Base-by-base conservation (phyloP, 2,113 vertebrate species). In the Apteryx mantelli region DNA sequence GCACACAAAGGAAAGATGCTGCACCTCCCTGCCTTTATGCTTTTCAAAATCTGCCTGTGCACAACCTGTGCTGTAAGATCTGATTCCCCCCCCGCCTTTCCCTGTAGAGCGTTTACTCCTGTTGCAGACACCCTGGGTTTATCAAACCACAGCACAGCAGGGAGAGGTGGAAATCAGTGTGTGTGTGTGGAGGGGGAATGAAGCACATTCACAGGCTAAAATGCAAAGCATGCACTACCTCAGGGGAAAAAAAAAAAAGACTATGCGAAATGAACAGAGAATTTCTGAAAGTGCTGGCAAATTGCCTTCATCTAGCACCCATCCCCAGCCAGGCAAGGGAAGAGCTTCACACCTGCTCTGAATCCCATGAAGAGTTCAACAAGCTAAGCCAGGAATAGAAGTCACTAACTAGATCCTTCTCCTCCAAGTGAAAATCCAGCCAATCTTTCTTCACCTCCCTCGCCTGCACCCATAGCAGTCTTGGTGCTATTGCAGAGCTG, bases 381-480 rank as follows among this genome's bases (percentile, higher is more conserved):
- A 86, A 93, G 73, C 75, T 61, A 73, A 94, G 85, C 84, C 91
- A 95, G 79, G 93, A 97, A 96, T 94, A 97, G 93, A 94, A 95
- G 68, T 61, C 88, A 86, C 91, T 91, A 74, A 94, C 71, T 53
- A 78, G 82, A 95, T 96, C 82, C 55, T 88, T 88, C 88, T 96
- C 92, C 92, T 91, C 88, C 79, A 40, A 46, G 15, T 7, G 71
- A 61, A 82, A 58, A 48, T 1, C 34, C 75, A 95, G 61, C 70
- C 86, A 48, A 20, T 38, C 60, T 81, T 64, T 65, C n/a, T 69
- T 46, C 53, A 76, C 73, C 63, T 34, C 38, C 36, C 38, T 42
- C 22, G 22, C 28, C 61, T n/a, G 75, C 75, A 20, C 24, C 58
- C 58, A 4, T 42, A 28, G 69, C 11, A 36, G 34, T 34, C 11